Evolutionary conservation across 2,113 vertebrate species (phyloP).

Genomic region (Nansenia antarctica): DNA sequence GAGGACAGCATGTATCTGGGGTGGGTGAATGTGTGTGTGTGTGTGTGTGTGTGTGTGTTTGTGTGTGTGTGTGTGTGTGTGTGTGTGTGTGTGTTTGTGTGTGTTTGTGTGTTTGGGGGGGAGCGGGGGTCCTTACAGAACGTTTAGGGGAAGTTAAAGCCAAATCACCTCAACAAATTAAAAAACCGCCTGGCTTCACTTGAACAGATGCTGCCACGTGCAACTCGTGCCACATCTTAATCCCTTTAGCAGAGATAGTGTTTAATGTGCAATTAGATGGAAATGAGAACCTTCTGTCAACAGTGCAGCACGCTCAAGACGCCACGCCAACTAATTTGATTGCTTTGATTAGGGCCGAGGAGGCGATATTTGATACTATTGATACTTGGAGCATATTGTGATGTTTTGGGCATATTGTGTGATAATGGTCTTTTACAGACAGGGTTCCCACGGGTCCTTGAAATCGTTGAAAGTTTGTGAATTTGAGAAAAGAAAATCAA

Average conservation of each 20-base stretch:
- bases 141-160: neutral
- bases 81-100: neutral
- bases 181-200: neutral
- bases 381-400: too few species aligned
- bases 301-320: neutral
- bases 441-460: too few species aligned
- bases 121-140: neutral
- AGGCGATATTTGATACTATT: too few species aligned
- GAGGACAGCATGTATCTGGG: conserved; percentile 42
- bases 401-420: too few species aligned
- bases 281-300: neutral
- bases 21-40: neutral
- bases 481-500: too few species aligned
- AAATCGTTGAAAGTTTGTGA: too few species aligned
- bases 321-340: neutral
- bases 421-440: too few species aligned
- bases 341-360: too few species aligned
- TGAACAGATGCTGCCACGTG: neutral
- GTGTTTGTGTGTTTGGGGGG: neutral
- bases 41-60: neutral
- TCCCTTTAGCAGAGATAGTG: neutral
- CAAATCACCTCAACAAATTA: neutral
- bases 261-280: neutral
- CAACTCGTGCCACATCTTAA: neutral
- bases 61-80: neutral